A percentile compares a stretch with the other conserved stretches of the same genome.
Evolutionary conservation across 2,888 invertebrate genomes (phyloP).

Genomic region (Andricus quercusramuli): DNA sequence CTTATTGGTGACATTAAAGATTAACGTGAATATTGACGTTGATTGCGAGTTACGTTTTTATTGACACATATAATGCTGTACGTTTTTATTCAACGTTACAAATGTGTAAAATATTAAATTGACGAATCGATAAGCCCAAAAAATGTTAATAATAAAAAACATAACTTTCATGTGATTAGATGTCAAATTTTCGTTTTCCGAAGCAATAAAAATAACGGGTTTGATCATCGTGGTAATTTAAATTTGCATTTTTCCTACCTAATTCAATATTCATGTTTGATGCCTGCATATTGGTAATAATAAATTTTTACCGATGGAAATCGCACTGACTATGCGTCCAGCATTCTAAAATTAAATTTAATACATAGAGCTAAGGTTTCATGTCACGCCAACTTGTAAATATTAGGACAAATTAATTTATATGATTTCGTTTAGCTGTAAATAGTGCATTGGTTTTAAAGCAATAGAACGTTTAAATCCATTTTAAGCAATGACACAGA

Average conservation of each 20-base stretch:
- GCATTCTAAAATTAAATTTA: conserved; percentile 5
- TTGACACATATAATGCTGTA: no score
- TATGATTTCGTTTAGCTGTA: conserved; percentile 19
- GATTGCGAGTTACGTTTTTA: no score
- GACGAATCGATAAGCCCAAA: neutral
- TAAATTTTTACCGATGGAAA: conserved; percentile 4
- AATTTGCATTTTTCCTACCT: neutral
- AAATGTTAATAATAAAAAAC: neutral
- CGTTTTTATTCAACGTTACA: neutral
- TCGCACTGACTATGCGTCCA: neutral
- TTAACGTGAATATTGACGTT: no score
- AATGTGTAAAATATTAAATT: neutral
- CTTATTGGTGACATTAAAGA: no score
- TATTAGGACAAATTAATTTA: conserved; percentile 42
- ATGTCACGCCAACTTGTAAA: conserved; percentile 38
- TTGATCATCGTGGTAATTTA: neutral
- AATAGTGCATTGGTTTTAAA: conserved; percentile 4
- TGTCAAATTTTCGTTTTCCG: neutral
- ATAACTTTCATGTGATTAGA: neutral
- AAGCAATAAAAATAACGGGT: conserved; percentile 2
- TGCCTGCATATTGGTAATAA: neutral
- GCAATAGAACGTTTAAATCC: neutral
- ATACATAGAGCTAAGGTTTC: conserved; percentile 9
- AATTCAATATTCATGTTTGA: neutral
- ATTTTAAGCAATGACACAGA: neutral